Evolutionary conservation across 2,888 invertebrate species (phyloP), one percentile per base, ranked within the genome.

Genomic region (Zelleria hepariella): DNA sequence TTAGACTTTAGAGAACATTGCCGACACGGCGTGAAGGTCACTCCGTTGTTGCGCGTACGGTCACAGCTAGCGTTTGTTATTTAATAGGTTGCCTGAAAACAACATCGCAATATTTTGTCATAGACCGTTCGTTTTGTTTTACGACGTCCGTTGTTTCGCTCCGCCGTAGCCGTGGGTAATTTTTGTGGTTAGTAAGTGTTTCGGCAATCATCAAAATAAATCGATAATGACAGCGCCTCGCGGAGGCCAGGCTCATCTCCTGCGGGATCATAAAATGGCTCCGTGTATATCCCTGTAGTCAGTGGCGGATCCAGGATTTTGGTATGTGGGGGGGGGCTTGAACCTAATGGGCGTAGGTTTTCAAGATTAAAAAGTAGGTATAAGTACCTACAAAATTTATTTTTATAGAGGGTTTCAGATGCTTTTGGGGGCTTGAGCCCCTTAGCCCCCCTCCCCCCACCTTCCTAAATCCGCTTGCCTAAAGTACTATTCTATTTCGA

Each of bases 21-120:
- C 58, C 73, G 74, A 79, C 72, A 72, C 72, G 70, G 66, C 76
- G 74, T 77, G 84, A 83, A 86, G 82, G 84, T 80, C 82, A 73
- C 61, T 66, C 49, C 26, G 49, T 48, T 48, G 27, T 60, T 15
- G 32, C 32, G 32, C 5, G 53, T 67, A 66, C 68, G 63, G 63
- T 62, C 67, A 74, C 73, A 75, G 63, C n/a, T n/a, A n/a, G 32
- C 71, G 69, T 73, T 75, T 69, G 70, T 78, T 76, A 73, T 68
- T 75, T 73, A 78, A 77, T 73, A 68, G 68, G 59, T 65, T 66
- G 67, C 68, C 68, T 70, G 73, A 75, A 75, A 75, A 75, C 75
- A 75, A 59, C 48, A 49, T 49, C 20, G 49, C 49, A 47, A 47
- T 57, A 57, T 57, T 42, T 57, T 55, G 55, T 53, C 53, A 53